These are phyloP conservation scores for Eulacestoma nigropectus DNA, from an alignment of 2,113 vertebrate genomes.

Conservation along the genomic window DNA sequence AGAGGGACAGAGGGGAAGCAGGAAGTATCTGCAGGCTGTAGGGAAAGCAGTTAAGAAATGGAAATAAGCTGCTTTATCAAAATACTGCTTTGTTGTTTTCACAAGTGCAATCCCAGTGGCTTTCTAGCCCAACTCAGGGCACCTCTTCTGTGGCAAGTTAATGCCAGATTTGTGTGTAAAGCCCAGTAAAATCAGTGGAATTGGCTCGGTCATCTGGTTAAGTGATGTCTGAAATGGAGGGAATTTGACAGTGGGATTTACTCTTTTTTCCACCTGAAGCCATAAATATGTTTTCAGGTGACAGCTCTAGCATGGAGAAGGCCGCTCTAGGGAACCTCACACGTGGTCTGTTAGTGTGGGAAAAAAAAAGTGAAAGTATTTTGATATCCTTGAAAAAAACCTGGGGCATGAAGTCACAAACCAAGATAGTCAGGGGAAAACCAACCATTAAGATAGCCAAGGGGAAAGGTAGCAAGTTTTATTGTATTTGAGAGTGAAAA, in stretches of 20 bases:
- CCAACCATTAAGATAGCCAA: background rate
- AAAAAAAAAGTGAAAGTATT: background rate
- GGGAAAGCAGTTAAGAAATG: background rate
- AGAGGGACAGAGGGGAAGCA: background rate
- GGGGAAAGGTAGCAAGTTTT: background rate
- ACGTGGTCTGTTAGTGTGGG: background rate
- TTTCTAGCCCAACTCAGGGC: background rate
- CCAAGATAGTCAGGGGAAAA: background rate
- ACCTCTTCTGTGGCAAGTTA: accelerated
- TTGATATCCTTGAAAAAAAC: background rate
- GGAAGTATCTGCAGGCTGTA: background rate
- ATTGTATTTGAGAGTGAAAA: background rate
- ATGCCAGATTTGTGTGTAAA: background rate
- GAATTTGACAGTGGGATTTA: background rate
- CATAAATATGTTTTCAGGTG: background rate
- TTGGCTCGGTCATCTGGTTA: background rate
- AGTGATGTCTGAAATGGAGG: background rate
- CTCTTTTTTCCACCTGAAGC: background rate
- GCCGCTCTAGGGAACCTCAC: background rate
- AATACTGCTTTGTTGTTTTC: background rate
- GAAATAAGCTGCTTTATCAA: conserved; percentile 9
- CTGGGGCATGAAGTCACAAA: background rate
- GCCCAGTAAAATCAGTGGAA: background rate
- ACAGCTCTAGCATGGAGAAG: background rate
- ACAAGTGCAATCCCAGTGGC: background rate